phyloP scores from a whole-genome alignment of 2,888 invertebrate species.

The Caenorhabditis parvicauda region DNA sequence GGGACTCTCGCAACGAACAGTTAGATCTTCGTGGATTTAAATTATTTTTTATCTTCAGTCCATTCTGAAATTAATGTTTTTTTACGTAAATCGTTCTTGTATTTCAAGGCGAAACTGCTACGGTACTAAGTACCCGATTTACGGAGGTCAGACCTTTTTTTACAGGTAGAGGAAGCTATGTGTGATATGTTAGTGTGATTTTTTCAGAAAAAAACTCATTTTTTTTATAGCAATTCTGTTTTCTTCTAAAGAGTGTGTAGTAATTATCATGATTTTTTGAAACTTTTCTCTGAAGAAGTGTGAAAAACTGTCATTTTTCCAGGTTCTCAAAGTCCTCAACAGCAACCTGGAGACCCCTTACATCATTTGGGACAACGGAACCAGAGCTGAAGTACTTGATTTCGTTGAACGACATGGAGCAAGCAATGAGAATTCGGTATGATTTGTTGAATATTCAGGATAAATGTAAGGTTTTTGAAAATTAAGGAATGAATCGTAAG shows the following conservation, averaged over 20 bases:
- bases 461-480: slow-evolving; percentile 2
- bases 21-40: too few species aligned
- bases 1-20: too few species aligned
- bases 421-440: slow-evolving; percentile 49
- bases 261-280: not conserved
- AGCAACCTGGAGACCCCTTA: slow-evolving; percentile 94
- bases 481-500: not conserved
- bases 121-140: too few species aligned
- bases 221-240: too few species aligned
- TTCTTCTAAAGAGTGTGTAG: too few species aligned
- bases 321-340: slow-evolving; percentile 86
- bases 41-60: too few species aligned
- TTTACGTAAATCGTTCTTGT: too few species aligned
- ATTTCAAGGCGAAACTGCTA: too few species aligned
- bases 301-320: too few species aligned
- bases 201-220: not conserved
- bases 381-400: slow-evolving; percentile 85
- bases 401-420: slow-evolving; percentile 76
- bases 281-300: not conserved
- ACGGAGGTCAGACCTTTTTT: too few species aligned
- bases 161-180: too few species aligned
- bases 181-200: not conserved
- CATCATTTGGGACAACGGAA: slow-evolving; percentile 95
- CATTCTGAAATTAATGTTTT: too few species aligned
- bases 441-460: not conserved